Conservation (phyloP, 2,888 invertebrate species). For the Cheilosia vulpina region DNA sequence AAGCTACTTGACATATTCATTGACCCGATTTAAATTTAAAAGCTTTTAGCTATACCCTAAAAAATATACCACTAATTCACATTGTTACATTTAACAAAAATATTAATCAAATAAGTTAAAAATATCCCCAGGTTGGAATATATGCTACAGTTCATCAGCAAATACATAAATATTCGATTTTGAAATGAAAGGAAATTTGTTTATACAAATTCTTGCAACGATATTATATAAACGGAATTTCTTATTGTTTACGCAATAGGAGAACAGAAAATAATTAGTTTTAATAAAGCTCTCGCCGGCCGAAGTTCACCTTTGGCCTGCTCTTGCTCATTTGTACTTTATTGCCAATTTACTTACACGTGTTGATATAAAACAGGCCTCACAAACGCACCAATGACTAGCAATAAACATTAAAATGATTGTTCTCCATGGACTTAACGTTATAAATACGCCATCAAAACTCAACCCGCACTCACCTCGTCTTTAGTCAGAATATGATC, state of each 20-base stretch:
- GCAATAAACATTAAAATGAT: slow-evolving; percentile 4
- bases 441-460: slow-evolving; percentile 44
- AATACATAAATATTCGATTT: background rate
- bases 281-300: slow-evolving; percentile 1
- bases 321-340: background rate
- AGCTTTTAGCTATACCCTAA: slow-evolving; percentile 25
- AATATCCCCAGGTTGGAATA: background rate
- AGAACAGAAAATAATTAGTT: slow-evolving; percentile 9
- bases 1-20: slow-evolving; percentile 43
- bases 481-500: slow-evolving; percentile 94
- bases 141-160: background rate
- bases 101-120: background rate
- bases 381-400: slow-evolving; percentile 2
- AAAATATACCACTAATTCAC: background rate
- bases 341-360: background rate
- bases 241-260: slow-evolving; percentile 29
- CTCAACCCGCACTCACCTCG: slow-evolving; percentile 82
- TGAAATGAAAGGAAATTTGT: slow-evolving; percentile 1
- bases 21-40: slow-evolving; percentile 53
- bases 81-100: background rate
- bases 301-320: slow-evolving; percentile 24
- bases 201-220: background rate
- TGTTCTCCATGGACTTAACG: background rate
- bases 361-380: slow-evolving; percentile 19
- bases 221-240: slow-evolving; percentile 25